Base-by-base conservation (phyloP, 2,113 vertebrate species). In the Oxygymnocypris stewartii region DNA sequence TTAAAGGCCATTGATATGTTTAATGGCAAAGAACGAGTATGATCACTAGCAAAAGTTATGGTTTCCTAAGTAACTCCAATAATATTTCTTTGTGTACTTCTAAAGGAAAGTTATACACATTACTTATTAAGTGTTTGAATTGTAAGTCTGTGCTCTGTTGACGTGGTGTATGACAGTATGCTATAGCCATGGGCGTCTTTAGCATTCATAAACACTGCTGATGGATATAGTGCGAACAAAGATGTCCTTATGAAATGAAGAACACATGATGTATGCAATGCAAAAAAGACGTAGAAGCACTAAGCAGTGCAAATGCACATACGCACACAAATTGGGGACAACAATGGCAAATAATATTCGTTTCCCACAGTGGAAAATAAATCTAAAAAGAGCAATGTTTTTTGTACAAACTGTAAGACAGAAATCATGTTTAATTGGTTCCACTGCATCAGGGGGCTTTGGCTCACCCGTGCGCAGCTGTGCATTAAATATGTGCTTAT, bases 361-460 rank as follows among this genome's bases (percentile, higher is more conserved):
- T 51, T 49, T 51, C 42, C 18, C 20, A 44, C 73, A 28, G 4
- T 84, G 18, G 20, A 13, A 42, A 76, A 4, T 10, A n/a, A 37
- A 85, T 78, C 74, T 42, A 85, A 51, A 51, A 78, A 51, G 49
- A 51, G 14, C 4, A 51, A 16, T 16, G 14, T 51, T 16, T 49
- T 49, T 51, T 16, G 49, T 51, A 16, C 49, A 51, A 51, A 67
- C 3, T 63, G 16, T 25, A 25, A 77, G 57, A 84, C 16, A 42
- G 37, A 81, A 63, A 81, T 81, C 14, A 6, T 59, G 4, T 81
- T 81, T 81, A 81, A 81, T 65, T 82, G 61, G 40, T 82, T 82
- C 25, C 40, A 31, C 59, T 65, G 75, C 59, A 35, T 12, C 10
- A 6, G 9, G 10, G 42, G 11, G 18, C 49, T 51, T 0, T 6